Evolutionary conservation across 1,140 invertebrate species (phyloP).

Genomic region (Drosophila navojoa): DNA sequence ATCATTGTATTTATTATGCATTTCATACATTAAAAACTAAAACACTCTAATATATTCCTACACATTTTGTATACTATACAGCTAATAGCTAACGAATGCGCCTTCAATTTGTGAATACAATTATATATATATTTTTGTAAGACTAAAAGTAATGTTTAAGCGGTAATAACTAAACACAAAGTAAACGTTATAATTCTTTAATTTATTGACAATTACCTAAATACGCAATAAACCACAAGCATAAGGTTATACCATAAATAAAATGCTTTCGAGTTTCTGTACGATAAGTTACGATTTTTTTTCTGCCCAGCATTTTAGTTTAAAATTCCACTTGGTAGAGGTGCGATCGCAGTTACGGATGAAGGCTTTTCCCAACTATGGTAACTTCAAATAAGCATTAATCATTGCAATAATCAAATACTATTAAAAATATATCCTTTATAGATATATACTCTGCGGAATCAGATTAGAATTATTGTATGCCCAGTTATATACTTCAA

Average conservation of each 20-base stretch:
- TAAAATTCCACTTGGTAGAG: background rate
- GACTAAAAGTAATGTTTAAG: conserved; percentile 11
- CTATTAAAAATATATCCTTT: too few species aligned
- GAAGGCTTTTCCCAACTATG: background rate
- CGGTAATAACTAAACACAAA: conserved; percentile 16
- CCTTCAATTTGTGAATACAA: conserved; percentile 75
- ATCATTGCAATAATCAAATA: too few species aligned
- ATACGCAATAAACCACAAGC: conserved; percentile 49
- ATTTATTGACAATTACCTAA: conserved; percentile 40
- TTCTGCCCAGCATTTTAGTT: conserved; percentile 56
- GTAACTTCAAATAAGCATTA: background rate
- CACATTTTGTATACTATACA: conserved; percentile 45
- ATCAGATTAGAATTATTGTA: too few species aligned
- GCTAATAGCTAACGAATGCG: conserved; percentile 60
- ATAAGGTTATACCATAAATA: conserved; percentile 1
- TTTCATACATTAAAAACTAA: conserved; percentile 31
- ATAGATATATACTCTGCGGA: too few species aligned
- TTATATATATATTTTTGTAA: conserved; percentile 44
- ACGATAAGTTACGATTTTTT: conserved; percentile 6
- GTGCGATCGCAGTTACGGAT: background rate
- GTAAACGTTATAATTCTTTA: conserved; percentile 37
- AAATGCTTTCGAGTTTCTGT: background rate
- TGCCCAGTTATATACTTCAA: too few species aligned
- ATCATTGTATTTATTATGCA: conserved; percentile 33
- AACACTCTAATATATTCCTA: conserved; percentile 62